phyloP scores from a whole-genome alignment of 2,797 vertebrate species.

The Selene dorsalis region DNA sequence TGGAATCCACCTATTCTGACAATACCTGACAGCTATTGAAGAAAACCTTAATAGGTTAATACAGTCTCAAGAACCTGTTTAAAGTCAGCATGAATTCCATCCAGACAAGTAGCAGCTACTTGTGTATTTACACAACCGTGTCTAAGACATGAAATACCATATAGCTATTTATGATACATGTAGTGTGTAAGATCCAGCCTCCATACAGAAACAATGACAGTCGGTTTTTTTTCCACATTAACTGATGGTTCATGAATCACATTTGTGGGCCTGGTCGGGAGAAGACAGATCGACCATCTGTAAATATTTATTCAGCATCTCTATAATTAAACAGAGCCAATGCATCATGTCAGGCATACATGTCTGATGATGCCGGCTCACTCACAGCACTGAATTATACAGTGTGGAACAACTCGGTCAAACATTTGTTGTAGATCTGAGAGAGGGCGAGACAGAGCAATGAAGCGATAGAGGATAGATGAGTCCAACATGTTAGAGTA shows the following conservation, averaged over 20 bases:
- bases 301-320: conserved; percentile 86
- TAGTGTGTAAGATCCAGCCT: conserved; percentile 41
- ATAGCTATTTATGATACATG: conserved; percentile 23
- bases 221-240: conserved; percentile 67
- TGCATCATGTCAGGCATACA: conserved; percentile 80
- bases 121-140: conserved; percentile 8
- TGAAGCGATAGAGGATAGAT: conserved; percentile 52
- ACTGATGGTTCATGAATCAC: conserved; percentile 80
- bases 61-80: conserved; percentile 23
- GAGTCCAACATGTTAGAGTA: conserved; percentile 54
- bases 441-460: conserved; percentile 26
- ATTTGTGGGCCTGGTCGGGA: conserved; percentile 70
- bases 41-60: conserved; percentile 28
- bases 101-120: conserved; percentile 4
- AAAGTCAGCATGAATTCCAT: conserved; percentile 30
- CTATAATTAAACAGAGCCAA: conserved; percentile 84
- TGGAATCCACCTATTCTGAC: conserved; percentile 32
- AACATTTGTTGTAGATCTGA: conserved; percentile 79
- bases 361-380: conserved; percentile 68
- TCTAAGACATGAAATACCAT: conserved; percentile 17
- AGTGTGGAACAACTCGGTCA: conserved; percentile 81
- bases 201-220: conserved; percentile 58
- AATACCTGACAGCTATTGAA: conserved; percentile 39
- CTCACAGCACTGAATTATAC: conserved; percentile 74
- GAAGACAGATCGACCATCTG: conserved; percentile 80